These are phyloP conservation scores for Muntiacus muntjak DNA, from an alignment of 2,113 vertebrate species.

Conservation along the genomic window DNA sequence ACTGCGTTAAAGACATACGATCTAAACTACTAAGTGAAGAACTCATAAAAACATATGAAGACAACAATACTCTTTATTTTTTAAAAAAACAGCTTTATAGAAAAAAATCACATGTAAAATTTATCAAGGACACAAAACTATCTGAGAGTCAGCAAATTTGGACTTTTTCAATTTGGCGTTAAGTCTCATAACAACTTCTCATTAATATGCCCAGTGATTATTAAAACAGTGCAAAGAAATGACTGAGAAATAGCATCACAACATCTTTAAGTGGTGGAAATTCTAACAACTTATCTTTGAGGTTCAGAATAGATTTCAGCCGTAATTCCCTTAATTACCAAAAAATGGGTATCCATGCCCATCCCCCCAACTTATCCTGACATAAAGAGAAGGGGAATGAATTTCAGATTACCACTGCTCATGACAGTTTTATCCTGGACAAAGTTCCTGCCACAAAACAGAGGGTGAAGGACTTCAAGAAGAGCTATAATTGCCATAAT, in stretches of 20 bases:
- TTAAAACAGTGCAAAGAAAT: neutral
- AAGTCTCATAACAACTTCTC: neutral
- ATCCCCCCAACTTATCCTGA: neutral
- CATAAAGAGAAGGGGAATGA: slow-evolving; percentile 44
- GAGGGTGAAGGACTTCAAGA: slow-evolving; percentile 64
- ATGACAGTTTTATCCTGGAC: slow-evolving; percentile 48
- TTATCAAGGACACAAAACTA: neutral
- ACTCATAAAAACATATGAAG: neutral
- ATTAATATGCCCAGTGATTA: neutral
- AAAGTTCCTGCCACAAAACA: slow-evolving; percentile 68
- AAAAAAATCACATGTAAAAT: neutral
- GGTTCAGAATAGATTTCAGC: neutral
- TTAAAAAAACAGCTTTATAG: neutral
- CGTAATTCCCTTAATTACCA: neutral
- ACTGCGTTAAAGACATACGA: neutral
- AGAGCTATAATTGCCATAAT: slow-evolving; percentile 64
- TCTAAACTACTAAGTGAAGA: neutral
- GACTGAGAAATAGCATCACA: neutral
- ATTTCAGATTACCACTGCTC: slow-evolving; percentile 64
- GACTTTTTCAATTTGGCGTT: neutral
- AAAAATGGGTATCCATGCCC: neutral
- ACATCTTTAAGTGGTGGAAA: neutral
- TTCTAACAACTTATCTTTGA: neutral
- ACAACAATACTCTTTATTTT: neutral
- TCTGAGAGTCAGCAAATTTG: neutral